A percentile compares a stretch with the other conserved stretches of the same genome.
phyloP scores from a whole-genome alignment of 1,140 invertebrate genomes.

The Tetranychus cinnabarinus region DNA sequence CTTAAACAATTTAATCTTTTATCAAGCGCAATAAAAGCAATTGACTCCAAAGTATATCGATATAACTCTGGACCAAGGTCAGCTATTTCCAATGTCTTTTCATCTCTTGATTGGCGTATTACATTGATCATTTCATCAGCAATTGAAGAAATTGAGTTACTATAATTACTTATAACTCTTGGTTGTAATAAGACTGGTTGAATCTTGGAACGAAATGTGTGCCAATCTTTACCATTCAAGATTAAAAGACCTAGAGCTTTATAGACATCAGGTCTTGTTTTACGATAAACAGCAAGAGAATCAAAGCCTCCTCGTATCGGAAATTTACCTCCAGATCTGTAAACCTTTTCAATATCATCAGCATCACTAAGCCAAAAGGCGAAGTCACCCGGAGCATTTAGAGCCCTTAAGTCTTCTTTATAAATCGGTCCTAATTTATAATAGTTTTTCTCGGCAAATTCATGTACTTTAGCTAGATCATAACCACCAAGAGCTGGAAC shows the following conservation, averaged over 20 bases:
- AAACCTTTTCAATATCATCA: constrained; percentile 45
- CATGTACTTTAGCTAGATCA: no score
- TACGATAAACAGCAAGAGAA: constrained; percentile 5
- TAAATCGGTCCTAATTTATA: no score
- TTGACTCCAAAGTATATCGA: constrained; percentile 14
- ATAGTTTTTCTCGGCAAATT: no score
- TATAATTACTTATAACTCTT: constrained; percentile 7
- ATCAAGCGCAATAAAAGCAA: neutral
- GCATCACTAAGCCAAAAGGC: constrained; percentile 32
- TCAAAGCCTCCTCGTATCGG: constrained; percentile 35
- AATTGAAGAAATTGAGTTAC: constrained; percentile 6
- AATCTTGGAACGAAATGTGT: constrained; percentile 2
- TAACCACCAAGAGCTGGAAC: no score
- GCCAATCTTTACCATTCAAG: constrained; percentile 9
- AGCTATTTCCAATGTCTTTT: constrained; percentile 11
- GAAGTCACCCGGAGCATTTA: no score
- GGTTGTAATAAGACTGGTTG: constrained; percentile 10
- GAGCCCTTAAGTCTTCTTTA: no score
- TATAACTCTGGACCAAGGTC: constrained; percentile 17
- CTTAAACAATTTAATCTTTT: neutral
- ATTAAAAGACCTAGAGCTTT: constrained; percentile 1
- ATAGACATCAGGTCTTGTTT: constrained; percentile 5
- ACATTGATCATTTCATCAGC: constrained; percentile 7
- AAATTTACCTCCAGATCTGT: constrained; percentile 44
- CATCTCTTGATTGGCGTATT: neutral